These are phyloP conservation scores for Dunckerocampus dactyliophorus DNA, from an alignment of 2,113 vertebrate species.

Conservation along the genomic window DNA sequence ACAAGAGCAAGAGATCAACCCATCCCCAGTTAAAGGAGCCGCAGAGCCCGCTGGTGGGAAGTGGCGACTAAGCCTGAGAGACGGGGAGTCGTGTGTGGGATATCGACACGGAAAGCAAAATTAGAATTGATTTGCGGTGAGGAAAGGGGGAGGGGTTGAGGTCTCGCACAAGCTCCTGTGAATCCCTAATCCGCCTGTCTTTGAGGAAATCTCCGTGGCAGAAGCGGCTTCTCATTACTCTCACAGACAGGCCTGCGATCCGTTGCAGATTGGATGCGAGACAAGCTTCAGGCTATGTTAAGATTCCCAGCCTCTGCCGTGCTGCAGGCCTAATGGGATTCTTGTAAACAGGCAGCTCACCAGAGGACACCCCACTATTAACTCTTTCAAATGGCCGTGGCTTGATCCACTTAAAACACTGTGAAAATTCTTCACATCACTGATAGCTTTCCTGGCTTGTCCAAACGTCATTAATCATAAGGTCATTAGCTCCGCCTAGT, in stretches of 20 bases:
- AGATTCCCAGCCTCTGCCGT: slow-evolving; percentile 48
- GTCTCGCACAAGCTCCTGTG: slow-evolving; percentile 43
- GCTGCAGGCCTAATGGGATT: slow-evolving; percentile 30
- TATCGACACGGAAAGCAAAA: slow-evolving; percentile 54
- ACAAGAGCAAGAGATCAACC: slow-evolving; percentile 16
- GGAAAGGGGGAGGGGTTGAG: slow-evolving; percentile 32
- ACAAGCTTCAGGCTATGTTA: slow-evolving; percentile 52
- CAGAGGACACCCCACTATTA: slow-evolving; percentile 18
- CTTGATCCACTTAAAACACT: slow-evolving; percentile 10
- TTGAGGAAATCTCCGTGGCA: slow-evolving; percentile 61
- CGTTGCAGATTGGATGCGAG: slow-evolving; percentile 55
- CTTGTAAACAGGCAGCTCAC: slow-evolving; percentile 40
- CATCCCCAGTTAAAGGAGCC: slow-evolving; percentile 13
- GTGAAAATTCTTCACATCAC: slow-evolving; percentile 12
- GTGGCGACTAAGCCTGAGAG: slow-evolving; percentile 20
- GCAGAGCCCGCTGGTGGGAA: slow-evolving; percentile 24
- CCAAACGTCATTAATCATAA: background rate
- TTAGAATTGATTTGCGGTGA: slow-evolving; percentile 63
- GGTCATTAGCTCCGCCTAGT: background rate
- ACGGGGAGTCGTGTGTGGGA: slow-evolving; percentile 36
- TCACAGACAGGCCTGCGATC: slow-evolving; percentile 48
- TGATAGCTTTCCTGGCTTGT: background rate
- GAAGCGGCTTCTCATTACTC: slow-evolving; percentile 56
- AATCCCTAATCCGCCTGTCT: slow-evolving; percentile 64
- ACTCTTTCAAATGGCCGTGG: slow-evolving; percentile 10